Base-by-base conservation (phyloP, 1,140 invertebrate genomes). In the Apis florea region DNA sequence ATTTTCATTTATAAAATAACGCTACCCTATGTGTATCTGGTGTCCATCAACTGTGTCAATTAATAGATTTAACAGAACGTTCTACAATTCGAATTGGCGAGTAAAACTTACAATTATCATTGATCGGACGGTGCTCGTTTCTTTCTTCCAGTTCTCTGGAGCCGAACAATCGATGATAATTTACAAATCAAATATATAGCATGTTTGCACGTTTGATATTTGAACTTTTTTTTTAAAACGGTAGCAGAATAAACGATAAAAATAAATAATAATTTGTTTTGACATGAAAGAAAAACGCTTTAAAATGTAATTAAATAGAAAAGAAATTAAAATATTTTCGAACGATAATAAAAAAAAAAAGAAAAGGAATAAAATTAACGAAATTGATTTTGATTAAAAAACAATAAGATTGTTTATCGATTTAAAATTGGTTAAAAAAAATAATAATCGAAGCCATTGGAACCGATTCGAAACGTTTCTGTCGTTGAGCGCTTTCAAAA, bases 1-100 rank as follows among this genome's bases (percentile, higher is more conserved):
- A 82, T 69, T 79, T 84, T 82, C 63, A 63, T 84, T 85, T 85
- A 85, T 85, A 87, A 88, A 87, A 87, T 88, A 88, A 87, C 77
- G 64, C 78, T 88, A 81, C 71, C 68, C 72, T 87, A 85, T 88
- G 19, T 87, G 87, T 69, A 61, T 81, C 85, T 87, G 80, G 78
- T 78, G 72, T 82, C 70, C 53, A 83, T 76, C 71, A 26, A 13
- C n/a, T 83, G 54, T 79, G 26, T 49, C 10, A 58, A 58, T 21
- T 21, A 58, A 40, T 82, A 5, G 81, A 83, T 56, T 79, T 70
- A 70, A 79, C 76, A 71, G 15, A 82, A 82, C 56, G 26, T 61
- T 69, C 72, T 69, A 69, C 47, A 79, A 67, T 61, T 61, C 75
- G 66, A 64, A 68, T 58, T 53, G 73, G 76, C 79, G 64, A 63